Conservation (phyloP, 2,113 vertebrate species). For the Physeter macrocephalus region DNA sequence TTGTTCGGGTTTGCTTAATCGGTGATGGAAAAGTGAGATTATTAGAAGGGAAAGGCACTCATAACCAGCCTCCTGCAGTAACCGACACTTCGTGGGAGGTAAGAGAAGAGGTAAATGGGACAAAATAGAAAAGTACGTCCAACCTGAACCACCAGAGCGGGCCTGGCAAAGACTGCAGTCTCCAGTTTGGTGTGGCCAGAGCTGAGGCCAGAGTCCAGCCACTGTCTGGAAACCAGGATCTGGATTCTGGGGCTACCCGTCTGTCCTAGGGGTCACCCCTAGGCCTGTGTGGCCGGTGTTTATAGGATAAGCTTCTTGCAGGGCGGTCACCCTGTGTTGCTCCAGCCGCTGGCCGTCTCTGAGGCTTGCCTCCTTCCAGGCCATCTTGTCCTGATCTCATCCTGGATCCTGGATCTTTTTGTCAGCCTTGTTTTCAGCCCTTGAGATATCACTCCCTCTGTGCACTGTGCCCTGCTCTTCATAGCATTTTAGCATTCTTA, state of each 20-base stretch:
- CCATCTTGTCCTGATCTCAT: background rate
- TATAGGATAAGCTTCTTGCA: background rate
- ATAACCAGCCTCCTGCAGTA: background rate
- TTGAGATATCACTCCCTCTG: background rate
- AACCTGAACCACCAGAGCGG: background rate
- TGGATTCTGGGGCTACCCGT: background rate
- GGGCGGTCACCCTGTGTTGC: fast-evolving
- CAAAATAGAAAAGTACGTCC: background rate
- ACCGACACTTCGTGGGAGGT: background rate
- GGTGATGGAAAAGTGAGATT: background rate
- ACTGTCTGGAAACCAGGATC: background rate
- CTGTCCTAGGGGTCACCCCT: background rate
- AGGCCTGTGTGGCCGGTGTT: fast-evolving
- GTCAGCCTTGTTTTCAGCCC: background rate
- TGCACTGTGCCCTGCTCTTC: background rate
- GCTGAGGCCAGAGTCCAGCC: background rate
- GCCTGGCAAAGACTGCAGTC: background rate
- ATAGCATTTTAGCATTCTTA: background rate
- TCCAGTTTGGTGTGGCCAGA: background rate
- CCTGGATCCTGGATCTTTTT: background rate
- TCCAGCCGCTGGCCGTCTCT: background rate
- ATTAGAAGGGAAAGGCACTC: background rate
- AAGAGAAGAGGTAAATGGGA: background rate
- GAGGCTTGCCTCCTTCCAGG: background rate
- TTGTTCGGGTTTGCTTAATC: slow-evolving; percentile 30